phyloP scores from a whole-genome alignment of 2,113 vertebrate genomes.

The Xenopus laevis region DNA sequence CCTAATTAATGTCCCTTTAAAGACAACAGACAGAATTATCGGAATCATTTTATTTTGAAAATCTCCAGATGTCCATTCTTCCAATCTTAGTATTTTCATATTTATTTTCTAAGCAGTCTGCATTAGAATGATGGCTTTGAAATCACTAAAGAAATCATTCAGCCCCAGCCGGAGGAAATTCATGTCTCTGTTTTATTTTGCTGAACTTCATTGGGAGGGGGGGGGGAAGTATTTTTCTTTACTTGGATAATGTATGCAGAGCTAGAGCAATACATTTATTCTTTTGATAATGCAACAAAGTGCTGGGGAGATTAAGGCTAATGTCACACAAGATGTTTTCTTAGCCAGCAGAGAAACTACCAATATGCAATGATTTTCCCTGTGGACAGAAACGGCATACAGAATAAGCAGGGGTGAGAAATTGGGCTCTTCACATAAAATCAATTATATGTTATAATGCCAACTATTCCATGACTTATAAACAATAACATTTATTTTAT shows the following conservation, averaged over 20 bases:
- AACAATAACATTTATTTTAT: too few relatives aligned
- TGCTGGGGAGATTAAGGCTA: background rate
- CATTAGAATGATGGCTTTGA: slow-evolving; percentile 27
- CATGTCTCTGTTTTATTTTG: slow-evolving; percentile 32
- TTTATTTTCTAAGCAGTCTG: slow-evolving; percentile 34
- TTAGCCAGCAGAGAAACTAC: too few relatives aligned
- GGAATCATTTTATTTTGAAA: slow-evolving; percentile 38
- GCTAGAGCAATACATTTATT: background rate
- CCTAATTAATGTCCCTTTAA: slow-evolving; percentile 4
- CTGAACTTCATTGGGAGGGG: slow-evolving; percentile 6
- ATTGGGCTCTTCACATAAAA: too few relatives aligned
- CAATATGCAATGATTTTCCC: too few relatives aligned
- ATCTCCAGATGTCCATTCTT: slow-evolving; percentile 41
- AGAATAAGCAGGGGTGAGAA: too few relatives aligned
- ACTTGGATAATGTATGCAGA: slow-evolving; percentile 5
- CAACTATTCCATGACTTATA: too few relatives aligned
- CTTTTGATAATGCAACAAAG: slow-evolving; percentile 5
- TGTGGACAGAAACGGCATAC: too few relatives aligned
- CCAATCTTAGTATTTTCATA: slow-evolving; percentile 40
- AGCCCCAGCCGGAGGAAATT: slow-evolving; percentile 27
- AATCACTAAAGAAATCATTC: slow-evolving; percentile 23
- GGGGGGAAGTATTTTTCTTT: slow-evolving; percentile 3
- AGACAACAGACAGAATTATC: slow-evolving; percentile 18
- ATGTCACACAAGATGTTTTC: too few relatives aligned
- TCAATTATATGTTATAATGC: too few relatives aligned